phyloP scores from a whole-genome alignment of 2,797 vertebrate species.

The Clarias pachynema region DNA sequence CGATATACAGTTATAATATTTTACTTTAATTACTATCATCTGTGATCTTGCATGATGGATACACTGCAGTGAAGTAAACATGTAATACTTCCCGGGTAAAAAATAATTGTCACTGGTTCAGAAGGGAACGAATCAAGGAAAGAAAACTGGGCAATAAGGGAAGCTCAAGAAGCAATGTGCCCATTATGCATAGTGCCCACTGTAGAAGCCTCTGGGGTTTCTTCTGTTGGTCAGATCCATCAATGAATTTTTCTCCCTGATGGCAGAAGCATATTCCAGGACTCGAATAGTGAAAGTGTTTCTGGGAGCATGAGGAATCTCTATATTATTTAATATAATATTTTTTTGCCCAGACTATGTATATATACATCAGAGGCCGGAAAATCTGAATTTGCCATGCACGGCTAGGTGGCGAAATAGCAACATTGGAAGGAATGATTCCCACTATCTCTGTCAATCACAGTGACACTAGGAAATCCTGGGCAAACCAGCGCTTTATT shows the following conservation, averaged over 20 bases:
- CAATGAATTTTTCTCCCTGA: too few relatives aligned
- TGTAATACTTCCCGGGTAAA: not conserved
- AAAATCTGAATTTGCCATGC: not conserved
- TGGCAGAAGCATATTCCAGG: too few relatives aligned
- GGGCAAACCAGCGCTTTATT: not conserved
- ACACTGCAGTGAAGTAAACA: not conserved
- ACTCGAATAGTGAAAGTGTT: too few relatives aligned
- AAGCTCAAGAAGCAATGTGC: too few relatives aligned
- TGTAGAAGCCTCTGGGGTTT: too few relatives aligned
- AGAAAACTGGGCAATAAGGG: too few relatives aligned
- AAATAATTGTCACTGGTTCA: too few relatives aligned
- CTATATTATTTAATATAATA: too few relatives aligned
- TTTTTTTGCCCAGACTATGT: not conserved
- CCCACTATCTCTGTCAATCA: not conserved
- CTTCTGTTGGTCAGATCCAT: too few relatives aligned
- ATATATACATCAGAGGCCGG: not conserved
- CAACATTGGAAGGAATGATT: not conserved
- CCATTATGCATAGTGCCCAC: too few relatives aligned
- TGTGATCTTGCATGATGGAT: not conserved
- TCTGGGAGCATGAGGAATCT: too few relatives aligned
- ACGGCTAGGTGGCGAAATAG: not conserved
- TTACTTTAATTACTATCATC: not conserved
- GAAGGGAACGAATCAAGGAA: too few relatives aligned
- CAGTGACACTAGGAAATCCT: not conserved
- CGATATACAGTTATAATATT: not conserved